Base-by-base conservation (phyloP, 2,888 invertebrate species). In the Ectemnius lituratus region DNA sequence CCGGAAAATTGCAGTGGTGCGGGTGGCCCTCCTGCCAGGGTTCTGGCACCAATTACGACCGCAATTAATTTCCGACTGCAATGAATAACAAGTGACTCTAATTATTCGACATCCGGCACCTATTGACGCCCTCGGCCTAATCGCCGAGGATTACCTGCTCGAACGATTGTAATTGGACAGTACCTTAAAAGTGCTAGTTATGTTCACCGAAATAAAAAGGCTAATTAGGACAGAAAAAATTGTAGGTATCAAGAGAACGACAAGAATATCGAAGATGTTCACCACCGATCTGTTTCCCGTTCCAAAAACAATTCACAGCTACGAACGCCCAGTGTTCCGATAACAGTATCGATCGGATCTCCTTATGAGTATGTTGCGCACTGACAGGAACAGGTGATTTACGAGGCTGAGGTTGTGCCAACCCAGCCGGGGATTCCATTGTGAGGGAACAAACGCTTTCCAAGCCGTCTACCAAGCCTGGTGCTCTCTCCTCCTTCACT, bases 371-470 rank as follows among this genome's bases (percentile, higher is more conserved):
- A 77, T 72, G 76, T 76, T 76, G 72, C 76, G n/a, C 76, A 66
- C 68, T 72, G 76, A 63, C 76, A 67, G 64, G 63, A 63, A 37
- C 76, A 66, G 76, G 76, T 77, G 76, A 77, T 77, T 76, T 77
- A 77, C 76, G 76, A 69, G 72, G 76, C 20, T 57, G 62, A 60
- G 49, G 76, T 60, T 72, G 68, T 58, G 68, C 59, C 66, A 61
- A 62, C 65, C 72, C 16, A 76, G 63, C 68, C 76, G 63, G 76
- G 66, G 76, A 76, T 77, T 69, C 76, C 69, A 77, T 77, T 77
- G 76, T 76, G 52, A 37, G 47, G 18, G 73, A 75, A 75, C 73
- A 75, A 75, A 75, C 66, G 75, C 75, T 75, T 75, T 70, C 73
- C 75, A 73, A 69, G 62, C 75, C 65, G 73, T 75, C 75, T 46